Conservation (phyloP, 1,140 invertebrate species). For the Brachionus rotundiformis region DNA sequence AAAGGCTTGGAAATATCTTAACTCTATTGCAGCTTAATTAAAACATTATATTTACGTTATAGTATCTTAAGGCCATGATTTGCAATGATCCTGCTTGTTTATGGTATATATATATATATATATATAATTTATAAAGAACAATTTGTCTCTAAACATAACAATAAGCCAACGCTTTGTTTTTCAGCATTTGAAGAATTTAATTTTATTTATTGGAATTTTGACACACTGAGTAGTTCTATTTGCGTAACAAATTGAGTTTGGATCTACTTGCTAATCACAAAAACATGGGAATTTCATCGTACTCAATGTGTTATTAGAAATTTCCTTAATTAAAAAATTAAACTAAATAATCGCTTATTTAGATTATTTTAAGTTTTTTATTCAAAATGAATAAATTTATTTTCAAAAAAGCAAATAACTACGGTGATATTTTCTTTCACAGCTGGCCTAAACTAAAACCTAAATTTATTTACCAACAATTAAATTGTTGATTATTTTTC, state of each 20-base stretch:
- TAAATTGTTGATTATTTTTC: too few relatives aligned
- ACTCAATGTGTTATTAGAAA: not conserved
- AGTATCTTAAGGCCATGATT: not conserved
- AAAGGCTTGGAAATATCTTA: slow-evolving; percentile 8
- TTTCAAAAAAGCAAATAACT: not conserved
- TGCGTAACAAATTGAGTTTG: not conserved
- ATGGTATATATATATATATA: too few relatives aligned
- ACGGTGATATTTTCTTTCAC: not conserved
- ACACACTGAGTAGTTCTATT: slow-evolving; percentile 1
- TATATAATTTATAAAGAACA: not conserved
- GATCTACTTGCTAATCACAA: not conserved
- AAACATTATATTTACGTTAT: slow-evolving; percentile 6
- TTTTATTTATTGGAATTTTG: slow-evolving; percentile 21
- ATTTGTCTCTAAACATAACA: not conserved
- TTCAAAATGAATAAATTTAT: not conserved
- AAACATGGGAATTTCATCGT: not conserved
- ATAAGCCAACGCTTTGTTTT: not conserved
- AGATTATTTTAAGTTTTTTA: not conserved
- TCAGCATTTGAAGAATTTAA: not conserved
- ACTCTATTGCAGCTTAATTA: not conserved
- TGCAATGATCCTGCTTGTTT: not conserved
- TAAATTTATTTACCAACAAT: too few relatives aligned
- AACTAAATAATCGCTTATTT: not conserved
- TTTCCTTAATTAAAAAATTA: slow-evolving; percentile 7
- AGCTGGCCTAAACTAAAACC: too few relatives aligned